Percentiles rank a stretch among this genome's conserved stretches.
phyloP scores from a whole-genome alignment of 1,140 invertebrate genomes.

The Chionoecetes opilio region DNA sequence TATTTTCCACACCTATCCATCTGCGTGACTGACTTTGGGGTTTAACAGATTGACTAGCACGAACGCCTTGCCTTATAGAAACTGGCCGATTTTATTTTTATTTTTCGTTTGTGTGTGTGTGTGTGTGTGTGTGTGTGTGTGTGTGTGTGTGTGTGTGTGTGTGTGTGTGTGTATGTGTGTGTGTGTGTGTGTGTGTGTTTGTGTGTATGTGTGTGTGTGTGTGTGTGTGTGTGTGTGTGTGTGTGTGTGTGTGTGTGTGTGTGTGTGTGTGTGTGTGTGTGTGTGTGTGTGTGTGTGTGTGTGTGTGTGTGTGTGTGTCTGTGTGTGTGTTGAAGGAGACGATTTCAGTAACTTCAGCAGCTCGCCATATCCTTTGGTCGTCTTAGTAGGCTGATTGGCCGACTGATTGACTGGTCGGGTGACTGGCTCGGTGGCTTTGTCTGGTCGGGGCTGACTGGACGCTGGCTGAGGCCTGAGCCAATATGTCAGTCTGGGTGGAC shows the following conservation, averaged over 20 bases:
- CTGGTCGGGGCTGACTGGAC: neutral
- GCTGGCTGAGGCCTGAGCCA: neutral
- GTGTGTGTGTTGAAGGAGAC: no score
- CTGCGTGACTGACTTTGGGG: neutral
- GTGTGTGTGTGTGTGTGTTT: no score
- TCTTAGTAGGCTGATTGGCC: conserved; percentile 2
- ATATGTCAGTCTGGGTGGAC: conserved; percentile 1
- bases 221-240: no score
- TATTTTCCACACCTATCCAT: neutral
- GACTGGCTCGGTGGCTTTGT: neutral
- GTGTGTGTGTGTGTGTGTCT: no score
- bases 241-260: no score
- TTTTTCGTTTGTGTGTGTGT: no score
- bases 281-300: no score
- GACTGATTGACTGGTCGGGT: neutral
- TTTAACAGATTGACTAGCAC: neutral
- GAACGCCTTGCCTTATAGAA: neutral
- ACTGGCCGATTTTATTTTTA: neutral
- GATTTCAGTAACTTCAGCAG: neutral
- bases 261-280: no score
- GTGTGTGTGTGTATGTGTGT: no score
- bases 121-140: no score
- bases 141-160: no score
- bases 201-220: no score
- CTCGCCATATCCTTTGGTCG: neutral